Percentiles rank a stretch among this genome's conserved stretches.
Conservation (phyloP, 2,888 invertebrate species). For the Mechanitis mazaeus region DNA sequence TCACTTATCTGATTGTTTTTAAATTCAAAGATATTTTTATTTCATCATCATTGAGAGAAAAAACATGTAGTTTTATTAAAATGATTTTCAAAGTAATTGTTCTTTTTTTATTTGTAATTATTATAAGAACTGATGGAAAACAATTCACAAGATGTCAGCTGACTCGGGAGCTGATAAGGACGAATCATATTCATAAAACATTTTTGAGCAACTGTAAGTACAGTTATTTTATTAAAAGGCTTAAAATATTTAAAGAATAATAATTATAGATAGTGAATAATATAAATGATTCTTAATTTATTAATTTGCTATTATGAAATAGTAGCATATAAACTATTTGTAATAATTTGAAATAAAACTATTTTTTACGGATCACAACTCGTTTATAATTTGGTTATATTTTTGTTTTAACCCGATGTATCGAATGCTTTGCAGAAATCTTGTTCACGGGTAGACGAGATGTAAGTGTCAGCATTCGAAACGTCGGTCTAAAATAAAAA, state of each 20-base stretch:
- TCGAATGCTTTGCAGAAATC: too few relatives aligned
- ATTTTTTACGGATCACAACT: too few relatives aligned
- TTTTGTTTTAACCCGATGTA: too few relatives aligned
- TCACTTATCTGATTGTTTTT: slow-evolving; percentile 1
- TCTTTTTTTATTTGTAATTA: slow-evolving; percentile 16
- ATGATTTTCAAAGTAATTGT: slow-evolving; percentile 23
- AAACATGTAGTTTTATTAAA: slow-evolving; percentile 8
- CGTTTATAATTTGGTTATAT: too few relatives aligned
- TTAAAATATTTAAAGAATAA: background rate
- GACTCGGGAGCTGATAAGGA: slow-evolving; percentile 39
- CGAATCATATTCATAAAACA: slow-evolving; percentile 39
- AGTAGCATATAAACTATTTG: too few relatives aligned
- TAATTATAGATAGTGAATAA: background rate
- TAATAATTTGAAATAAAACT: too few relatives aligned
- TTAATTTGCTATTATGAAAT: too few relatives aligned
- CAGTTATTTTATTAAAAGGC: background rate
- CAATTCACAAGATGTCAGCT: slow-evolving; percentile 48
- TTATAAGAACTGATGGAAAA: slow-evolving; percentile 32
- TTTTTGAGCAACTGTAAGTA: slow-evolving; percentile 56
- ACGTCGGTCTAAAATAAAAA: too few relatives aligned
- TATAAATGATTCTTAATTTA: too few relatives aligned
- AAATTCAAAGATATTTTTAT: slow-evolving; percentile 7
- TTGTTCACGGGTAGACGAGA: too few relatives aligned
- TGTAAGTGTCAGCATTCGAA: too few relatives aligned
- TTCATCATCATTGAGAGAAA: background rate